These are phyloP conservation scores for Eira barbara DNA, from an alignment of 2,113 vertebrate genomes.

Conservation along the genomic window DNA sequence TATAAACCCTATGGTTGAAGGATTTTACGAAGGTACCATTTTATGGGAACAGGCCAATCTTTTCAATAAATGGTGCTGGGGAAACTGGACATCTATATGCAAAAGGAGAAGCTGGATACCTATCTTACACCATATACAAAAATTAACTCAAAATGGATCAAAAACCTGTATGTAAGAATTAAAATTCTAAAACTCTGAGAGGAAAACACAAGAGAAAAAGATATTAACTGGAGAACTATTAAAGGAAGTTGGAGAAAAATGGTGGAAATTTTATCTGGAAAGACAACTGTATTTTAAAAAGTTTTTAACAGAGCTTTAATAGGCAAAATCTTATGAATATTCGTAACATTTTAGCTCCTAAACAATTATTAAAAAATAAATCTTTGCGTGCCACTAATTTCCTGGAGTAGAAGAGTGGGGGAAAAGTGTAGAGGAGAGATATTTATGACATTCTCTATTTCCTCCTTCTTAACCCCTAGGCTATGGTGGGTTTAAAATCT, in stretches of 20 bases:
- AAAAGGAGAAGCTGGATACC: neutral
- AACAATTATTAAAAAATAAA: neutral
- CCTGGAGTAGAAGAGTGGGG: neutral
- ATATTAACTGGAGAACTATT: neutral
- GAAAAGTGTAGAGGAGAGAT: neutral
- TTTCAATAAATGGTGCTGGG: neutral
- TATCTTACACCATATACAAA: neutral
- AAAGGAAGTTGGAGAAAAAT: neutral
- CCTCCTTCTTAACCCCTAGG: neutral
- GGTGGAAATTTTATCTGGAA: neutral
- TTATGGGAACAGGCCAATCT: neutral
- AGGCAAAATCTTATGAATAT: neutral
- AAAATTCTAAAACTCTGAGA: neutral
- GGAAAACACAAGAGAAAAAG: neutral
- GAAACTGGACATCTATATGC: neutral
- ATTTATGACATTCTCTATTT: slow-evolving; percentile 1
- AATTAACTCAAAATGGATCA: neutral
- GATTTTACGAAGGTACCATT: neutral
- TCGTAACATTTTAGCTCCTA: neutral
- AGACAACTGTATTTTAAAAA: neutral
- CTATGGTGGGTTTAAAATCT: neutral
- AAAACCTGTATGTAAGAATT: neutral
- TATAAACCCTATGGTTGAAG: neutral
- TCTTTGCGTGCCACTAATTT: neutral
- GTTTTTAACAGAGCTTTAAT: neutral